Conservation (phyloP, 1,140 invertebrate genomes). For the Ostrea edulis region DNA sequence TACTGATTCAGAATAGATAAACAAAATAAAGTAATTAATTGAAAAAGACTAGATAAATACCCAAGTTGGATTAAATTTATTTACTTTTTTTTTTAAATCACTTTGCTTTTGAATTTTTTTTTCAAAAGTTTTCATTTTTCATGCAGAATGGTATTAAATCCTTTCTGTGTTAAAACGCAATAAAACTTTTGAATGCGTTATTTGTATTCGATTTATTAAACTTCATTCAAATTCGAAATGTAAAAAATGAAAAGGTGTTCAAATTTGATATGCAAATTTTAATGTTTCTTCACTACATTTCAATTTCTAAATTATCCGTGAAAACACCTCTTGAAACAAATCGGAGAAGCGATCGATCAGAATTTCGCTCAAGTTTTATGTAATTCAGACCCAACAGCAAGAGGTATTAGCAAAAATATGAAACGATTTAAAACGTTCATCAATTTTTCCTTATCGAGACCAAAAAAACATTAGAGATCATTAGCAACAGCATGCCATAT, state of each 20-base stretch:
- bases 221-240: slow-evolving; percentile 26
- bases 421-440: slow-evolving; percentile 24
- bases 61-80: background rate
- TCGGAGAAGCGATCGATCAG: background rate
- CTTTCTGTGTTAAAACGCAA: background rate
- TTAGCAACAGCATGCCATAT: background rate
- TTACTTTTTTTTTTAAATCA: background rate
- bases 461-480: slow-evolving; percentile 18
- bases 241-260: slow-evolving; percentile 15
- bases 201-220: slow-evolving; percentile 9
- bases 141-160: background rate
- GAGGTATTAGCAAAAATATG: slow-evolving; percentile 6
- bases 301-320: slow-evolving; percentile 26
- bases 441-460: slow-evolving; percentile 19
- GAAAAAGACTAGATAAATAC: no score
- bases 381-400: background rate
- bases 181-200: slow-evolving; percentile 6
- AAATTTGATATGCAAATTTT: slow-evolving; percentile 38
- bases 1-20: background rate
- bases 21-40: background rate
- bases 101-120: background rate
- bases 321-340: slow-evolving; percentile 30
- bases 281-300: slow-evolving; percentile 9
- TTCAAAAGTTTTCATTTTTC: background rate
- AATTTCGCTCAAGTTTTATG: slow-evolving; percentile 10